These are phyloP conservation scores for Pelodytes ibericus DNA, from an alignment of 2,797 vertebrate genomes.

Conservation along the genomic window DNA sequence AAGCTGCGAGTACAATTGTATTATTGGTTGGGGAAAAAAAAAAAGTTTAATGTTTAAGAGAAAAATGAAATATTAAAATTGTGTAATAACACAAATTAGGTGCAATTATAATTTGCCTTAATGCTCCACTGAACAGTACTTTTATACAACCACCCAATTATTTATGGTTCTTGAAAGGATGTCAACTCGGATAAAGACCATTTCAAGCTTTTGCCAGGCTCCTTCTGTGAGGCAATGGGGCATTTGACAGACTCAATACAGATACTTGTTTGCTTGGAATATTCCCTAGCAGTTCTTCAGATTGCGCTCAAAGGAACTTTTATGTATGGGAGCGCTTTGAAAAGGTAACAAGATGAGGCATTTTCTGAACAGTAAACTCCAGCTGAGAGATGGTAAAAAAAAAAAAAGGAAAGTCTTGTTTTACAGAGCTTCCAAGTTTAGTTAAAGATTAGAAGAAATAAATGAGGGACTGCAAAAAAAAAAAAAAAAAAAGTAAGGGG, in stretches of 20 bases:
- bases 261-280: slow-evolving; percentile 66
- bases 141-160: slow-evolving; percentile 11
- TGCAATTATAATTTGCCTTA: background rate
- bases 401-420: slow-evolving; percentile 63
- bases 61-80: background rate
- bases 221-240: slow-evolving; percentile 58
- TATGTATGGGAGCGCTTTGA: slow-evolving; percentile 52
- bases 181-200: slow-evolving; percentile 18
- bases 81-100: no score
- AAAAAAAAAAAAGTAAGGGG: slow-evolving; percentile 37
- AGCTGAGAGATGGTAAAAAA: slow-evolving; percentile 58
- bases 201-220: slow-evolving; percentile 60
- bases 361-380: slow-evolving; percentile 54
- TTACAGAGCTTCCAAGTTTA: slow-evolving; percentile 59
- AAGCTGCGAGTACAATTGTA: no score
- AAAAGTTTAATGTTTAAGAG: background rate
- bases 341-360: slow-evolving; percentile 62
- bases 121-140: slow-evolving; percentile 2
- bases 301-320: slow-evolving; percentile 58
- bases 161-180: slow-evolving; percentile 54
- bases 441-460: slow-evolving; percentile 61
- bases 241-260: slow-evolving; percentile 55
- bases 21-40: no score
- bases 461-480: slow-evolving; percentile 53
- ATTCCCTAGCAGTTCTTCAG: slow-evolving; percentile 61